These are phyloP conservation scores for Aphelinus certus DNA, from an alignment of 1,140 invertebrate species.

Conservation along the genomic window DNA sequence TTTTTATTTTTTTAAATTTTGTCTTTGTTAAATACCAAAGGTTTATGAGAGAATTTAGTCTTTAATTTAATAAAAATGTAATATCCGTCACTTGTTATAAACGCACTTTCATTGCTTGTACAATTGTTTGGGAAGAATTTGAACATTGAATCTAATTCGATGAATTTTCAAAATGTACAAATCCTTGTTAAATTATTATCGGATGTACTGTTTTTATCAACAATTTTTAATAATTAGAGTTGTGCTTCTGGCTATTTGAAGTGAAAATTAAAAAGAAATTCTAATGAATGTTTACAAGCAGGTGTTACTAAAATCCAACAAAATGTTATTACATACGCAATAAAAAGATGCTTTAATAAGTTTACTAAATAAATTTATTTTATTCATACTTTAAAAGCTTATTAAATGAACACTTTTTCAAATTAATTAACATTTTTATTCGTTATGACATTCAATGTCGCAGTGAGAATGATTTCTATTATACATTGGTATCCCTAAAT, in stretches of 20 bases:
- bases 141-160: conserved; percentile 29
- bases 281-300: conserved; percentile 28
- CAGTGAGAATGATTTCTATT: conserved; percentile 24
- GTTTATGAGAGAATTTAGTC: conserved; percentile 31
- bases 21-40: conserved; percentile 31
- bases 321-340: conserved; percentile 5
- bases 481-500: conserved; percentile 30
- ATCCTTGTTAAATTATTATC: conserved; percentile 29
- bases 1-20: conserved; percentile 10
- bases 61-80: conserved; percentile 14
- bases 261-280: conserved; percentile 29
- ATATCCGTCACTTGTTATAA: conserved; percentile 34
- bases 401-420: conserved; percentile 18
- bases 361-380: conserved; percentile 27
- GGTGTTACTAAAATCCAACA: conserved; percentile 22
- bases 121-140: conserved; percentile 13
- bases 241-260: conserved; percentile 26
- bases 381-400: neutral
- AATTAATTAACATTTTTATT: conserved; percentile 29
- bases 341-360: conserved; percentile 32
- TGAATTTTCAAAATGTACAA: conserved; percentile 36
- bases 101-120: conserved; percentile 32
- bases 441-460: conserved; percentile 25
- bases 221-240: conserved; percentile 25
- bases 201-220: conserved; percentile 19